These are phyloP conservation scores for Rutilus rutilus DNA, from an alignment of 2,113 vertebrate species.

Conservation along the genomic window DNA sequence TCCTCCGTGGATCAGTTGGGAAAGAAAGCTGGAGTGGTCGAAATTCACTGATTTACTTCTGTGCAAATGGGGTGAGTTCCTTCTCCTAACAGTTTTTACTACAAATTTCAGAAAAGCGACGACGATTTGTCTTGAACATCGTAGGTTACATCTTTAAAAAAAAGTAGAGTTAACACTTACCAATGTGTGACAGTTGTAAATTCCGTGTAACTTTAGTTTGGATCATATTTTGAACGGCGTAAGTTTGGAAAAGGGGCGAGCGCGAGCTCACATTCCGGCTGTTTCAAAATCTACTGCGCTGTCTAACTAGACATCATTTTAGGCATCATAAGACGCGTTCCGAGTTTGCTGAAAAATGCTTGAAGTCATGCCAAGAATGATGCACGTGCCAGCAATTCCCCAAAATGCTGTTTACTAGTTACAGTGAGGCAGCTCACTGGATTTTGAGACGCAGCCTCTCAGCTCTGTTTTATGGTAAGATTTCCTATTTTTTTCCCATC, in stretches of 20 bases:
- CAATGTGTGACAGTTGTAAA: background rate
- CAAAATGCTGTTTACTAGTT: background rate
- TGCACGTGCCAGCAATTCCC: background rate
- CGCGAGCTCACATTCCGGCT: background rate
- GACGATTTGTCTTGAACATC: background rate
- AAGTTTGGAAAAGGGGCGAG: constrained; percentile 14
- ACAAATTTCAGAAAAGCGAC: background rate
- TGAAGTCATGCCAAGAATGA: background rate
- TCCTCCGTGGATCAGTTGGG: background rate
- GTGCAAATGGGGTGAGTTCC: constrained; percentile 55
- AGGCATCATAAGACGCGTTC: background rate
- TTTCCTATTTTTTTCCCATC: background rate
- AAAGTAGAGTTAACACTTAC: background rate
- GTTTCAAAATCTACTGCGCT: background rate
- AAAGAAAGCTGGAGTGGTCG: background rate
- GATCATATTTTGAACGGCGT: background rate
- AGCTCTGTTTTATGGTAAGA: background rate
- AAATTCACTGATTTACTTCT: constrained; percentile 4
- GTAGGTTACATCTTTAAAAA: background rate
- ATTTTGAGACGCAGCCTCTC: background rate
- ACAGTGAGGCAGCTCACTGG: background rate
- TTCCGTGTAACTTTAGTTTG: constrained; percentile 11
- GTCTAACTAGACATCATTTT: background rate
- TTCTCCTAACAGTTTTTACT: background rate
- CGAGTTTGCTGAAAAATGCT: background rate